Base-by-base conservation (phyloP, 2,888 invertebrate genomes). In the Electrophaes corylata region DNA sequence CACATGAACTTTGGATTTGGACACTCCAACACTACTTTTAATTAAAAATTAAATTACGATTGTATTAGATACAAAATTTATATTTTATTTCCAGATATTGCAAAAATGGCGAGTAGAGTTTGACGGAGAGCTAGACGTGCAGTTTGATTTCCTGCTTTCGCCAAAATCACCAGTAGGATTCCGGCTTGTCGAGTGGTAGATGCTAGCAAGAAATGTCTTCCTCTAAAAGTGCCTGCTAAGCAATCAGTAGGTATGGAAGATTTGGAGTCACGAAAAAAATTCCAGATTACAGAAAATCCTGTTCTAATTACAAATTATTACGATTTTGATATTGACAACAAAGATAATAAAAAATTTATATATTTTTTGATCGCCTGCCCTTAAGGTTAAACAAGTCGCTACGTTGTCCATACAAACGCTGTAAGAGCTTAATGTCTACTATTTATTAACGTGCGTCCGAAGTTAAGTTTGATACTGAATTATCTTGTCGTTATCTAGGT, bases 121-220 rank as follows among this genome's bases (percentile, higher is more conserved):
- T 64, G 93, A 93, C 40, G 93, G 95, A 11, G 94, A 95, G 41
- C 80, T 97, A 64, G 94, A 95, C 71, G 85, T 96, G 26, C 94
- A 96, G 75, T 97, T 96, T 75, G 96, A 97, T 79, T 97, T 97
- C 85, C 90, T 97, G 47, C 79, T 97, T 60, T 94, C 95, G 4
- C 96, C 97, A 2, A 94, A 95, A 80, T 94, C 94, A 6, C 96
- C 96, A 14, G 94, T 96, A 11, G 91, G 93, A 8, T 88, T 97
- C 69, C 92, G 92, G 55, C 93, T 97, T 70, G 91, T 91, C 57
- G 94, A 95, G 78, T 93, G 94, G 81, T 89, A 83, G 73, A 5
- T 5, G n/a, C n/a, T n/a, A 10, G 41, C 20, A n/a, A 10, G 26
- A 29, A 29, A 12, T 41, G 1, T 16, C 19, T 29, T 29, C 10